phyloP scores from a whole-genome alignment of 1,140 invertebrate species.

The Ostrea edulis region DNA sequence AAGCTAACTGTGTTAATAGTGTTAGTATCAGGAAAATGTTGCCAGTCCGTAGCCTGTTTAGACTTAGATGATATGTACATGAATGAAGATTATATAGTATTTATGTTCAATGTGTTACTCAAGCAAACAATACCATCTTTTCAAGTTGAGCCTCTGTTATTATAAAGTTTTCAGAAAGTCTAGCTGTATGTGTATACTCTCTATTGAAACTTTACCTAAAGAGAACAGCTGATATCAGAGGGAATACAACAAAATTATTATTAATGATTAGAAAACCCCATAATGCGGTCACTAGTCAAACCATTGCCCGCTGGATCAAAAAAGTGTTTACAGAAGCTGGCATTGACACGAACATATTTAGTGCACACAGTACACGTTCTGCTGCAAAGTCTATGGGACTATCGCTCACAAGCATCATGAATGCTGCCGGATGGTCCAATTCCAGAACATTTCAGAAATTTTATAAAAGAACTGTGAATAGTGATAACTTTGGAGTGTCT shows the following conservation, averaged over 20 bases:
- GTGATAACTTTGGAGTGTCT: background rate
- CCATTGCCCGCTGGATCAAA: too few species aligned
- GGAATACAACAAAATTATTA: slow-evolving; percentile 3
- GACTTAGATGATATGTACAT: background rate
- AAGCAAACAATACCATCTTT: background rate
- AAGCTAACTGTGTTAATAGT: slow-evolving; percentile 47
- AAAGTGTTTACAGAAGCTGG: background rate
- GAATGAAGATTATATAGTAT: background rate
- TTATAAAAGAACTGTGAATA: background rate
- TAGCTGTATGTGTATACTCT: background rate
- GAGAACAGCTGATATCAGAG: background rate
- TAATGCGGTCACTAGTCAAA: background rate
- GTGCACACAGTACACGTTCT: too few species aligned
- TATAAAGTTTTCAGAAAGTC: background rate
- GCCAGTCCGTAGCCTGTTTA: background rate
- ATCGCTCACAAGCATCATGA: background rate
- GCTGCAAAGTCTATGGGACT: background rate
- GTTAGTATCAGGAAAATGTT: slow-evolving; percentile 18
- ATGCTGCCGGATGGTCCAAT: slow-evolving; percentile 17
- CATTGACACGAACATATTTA: background rate
- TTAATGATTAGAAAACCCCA: slow-evolving; percentile 12
- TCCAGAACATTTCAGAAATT: slow-evolving; percentile 9
- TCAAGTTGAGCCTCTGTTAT: background rate
- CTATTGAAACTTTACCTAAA: background rate
- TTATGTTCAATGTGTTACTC: background rate